These are phyloP conservation scores for Coptodon bakossiorum DNA, from an alignment of 2,113 vertebrate genomes.

Conservation along the genomic window DNA sequence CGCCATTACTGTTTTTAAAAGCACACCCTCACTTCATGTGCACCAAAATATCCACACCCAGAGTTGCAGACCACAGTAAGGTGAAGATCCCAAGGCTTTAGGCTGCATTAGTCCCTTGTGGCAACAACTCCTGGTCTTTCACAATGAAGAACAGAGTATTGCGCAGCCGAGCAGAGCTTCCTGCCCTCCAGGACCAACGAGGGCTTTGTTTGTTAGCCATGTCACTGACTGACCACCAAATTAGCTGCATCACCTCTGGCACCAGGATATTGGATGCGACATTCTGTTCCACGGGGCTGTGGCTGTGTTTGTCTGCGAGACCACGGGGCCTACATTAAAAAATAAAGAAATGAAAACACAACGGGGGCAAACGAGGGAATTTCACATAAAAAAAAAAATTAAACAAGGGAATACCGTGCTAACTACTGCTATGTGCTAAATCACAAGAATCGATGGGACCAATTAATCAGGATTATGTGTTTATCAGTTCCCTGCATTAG, in stretches of 20 bases:
- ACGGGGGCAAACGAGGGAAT: conserved; percentile 7
- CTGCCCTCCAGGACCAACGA: conserved; percentile 57
- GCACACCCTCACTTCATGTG: background rate
- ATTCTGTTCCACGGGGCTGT: conserved; percentile 48
- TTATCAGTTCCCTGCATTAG: background rate
- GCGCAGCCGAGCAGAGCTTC: conserved; percentile 18
- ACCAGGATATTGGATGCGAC: conserved; percentile 65
- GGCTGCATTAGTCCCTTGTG: conserved; percentile 23
- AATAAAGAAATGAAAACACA: background rate
- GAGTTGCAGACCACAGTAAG: conserved; percentile 1
- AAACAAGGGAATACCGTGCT: background rate
- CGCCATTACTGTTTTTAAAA: background rate
- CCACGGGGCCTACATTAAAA: background rate
- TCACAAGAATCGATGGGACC: background rate
- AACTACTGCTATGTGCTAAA: background rate
- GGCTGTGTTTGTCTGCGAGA: conserved; percentile 35
- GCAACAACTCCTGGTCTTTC: conserved; percentile 35
- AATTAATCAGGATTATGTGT: background rate
- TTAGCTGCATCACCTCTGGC: conserved; percentile 71
- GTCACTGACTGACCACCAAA: conserved; percentile 70
- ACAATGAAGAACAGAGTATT: conserved; percentile 32
- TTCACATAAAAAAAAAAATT: background rate
- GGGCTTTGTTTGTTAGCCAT: conserved; percentile 68
- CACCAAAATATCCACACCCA: background rate
- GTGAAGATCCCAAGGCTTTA: conserved; percentile 24